A percentile compares a stretch with the other conserved stretches of the same genome.
Evolutionary conservation across 2,113 vertebrate species (phyloP).

Genomic region (Oncorhynchus tshawytscha): DNA sequence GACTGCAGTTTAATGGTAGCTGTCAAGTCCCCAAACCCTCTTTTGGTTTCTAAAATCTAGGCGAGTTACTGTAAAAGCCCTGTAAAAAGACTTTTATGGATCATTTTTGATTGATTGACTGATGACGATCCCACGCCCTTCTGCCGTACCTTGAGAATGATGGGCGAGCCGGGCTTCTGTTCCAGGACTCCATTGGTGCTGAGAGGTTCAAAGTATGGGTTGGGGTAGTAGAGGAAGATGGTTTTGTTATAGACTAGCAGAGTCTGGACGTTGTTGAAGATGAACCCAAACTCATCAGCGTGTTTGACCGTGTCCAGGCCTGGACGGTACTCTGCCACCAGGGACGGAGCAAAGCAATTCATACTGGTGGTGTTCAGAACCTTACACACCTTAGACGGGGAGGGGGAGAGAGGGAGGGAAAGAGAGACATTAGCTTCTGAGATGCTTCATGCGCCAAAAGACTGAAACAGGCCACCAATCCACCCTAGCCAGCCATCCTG

Average conservation of each 20-base stretch:
- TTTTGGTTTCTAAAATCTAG: too few relatives aligned
- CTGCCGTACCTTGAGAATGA: slow-evolving; percentile 90
- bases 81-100: too few relatives aligned
- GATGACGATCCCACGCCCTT: too few relatives aligned
- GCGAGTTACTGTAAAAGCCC: too few relatives aligned
- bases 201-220: slow-evolving; percentile 92
- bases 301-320: slow-evolving; percentile 86
- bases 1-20: too few relatives aligned
- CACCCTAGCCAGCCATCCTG: slow-evolving; percentile 10
- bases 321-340: slow-evolving; percentile 81
- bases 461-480: not conserved
- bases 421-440: not conserved
- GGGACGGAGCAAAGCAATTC: slow-evolving; percentile 86
- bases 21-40: too few relatives aligned
- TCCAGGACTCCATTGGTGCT: slow-evolving; percentile 86
- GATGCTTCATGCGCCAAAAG: not conserved
- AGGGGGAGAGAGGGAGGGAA: not conserved
- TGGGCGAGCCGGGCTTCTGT: slow-evolving; percentile 95
- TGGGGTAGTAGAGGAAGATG: slow-evolving; percentile 95
- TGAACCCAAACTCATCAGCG: slow-evolving; percentile 93
- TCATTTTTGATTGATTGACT: too few relatives aligned
- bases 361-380: slow-evolving; percentile 86
- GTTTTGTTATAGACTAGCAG: slow-evolving; percentile 95
- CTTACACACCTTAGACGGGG: slow-evolving; percentile 81
- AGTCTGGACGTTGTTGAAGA: slow-evolving; percentile 96